A percentile compares a stretch with the other conserved stretches of the same genome.
These are phyloP conservation scores for Hirtodrosophila duncani DNA, from an alignment of 2,888 invertebrate species.

Conservation along the genomic window DNA sequence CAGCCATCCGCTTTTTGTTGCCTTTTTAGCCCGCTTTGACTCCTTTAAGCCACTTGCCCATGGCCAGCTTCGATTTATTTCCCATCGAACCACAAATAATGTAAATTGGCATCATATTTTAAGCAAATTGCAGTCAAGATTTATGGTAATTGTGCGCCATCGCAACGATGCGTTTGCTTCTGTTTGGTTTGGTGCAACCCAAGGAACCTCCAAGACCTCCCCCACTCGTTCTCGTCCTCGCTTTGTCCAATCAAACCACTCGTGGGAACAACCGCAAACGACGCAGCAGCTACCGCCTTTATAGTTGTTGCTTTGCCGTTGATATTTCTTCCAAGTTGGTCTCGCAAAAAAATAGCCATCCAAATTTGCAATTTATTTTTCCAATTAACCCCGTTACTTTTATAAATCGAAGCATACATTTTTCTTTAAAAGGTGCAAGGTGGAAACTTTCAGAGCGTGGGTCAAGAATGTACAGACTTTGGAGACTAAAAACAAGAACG, in stretches of 20 bases:
- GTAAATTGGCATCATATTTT: slow-evolving; percentile 74
- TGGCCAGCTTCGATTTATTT: slow-evolving; percentile 67
- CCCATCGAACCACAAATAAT: slow-evolving; percentile 73
- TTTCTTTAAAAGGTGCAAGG: slow-evolving; percentile 39
- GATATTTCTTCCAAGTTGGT: slow-evolving; percentile 42
- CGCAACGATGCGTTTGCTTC: slow-evolving; percentile 47
- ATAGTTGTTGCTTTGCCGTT: slow-evolving; percentile 14
- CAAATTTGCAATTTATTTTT: slow-evolving; percentile 74
- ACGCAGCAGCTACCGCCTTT: slow-evolving; percentile 11
- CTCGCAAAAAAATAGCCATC: slow-evolving; percentile 46
- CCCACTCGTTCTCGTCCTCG: background rate
- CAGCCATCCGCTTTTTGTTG: background rate
- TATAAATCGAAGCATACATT: slow-evolving; percentile 72
- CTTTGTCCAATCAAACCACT: background rate
- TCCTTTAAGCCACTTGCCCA: slow-evolving; percentile 18
- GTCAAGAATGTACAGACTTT: slow-evolving; percentile 28
- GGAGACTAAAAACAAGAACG: too few relatives aligned
- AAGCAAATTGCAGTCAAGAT: slow-evolving; percentile 72
- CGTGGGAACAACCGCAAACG: slow-evolving; percentile 21
- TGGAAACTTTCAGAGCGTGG: slow-evolving; percentile 16
- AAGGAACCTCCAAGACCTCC: slow-evolving; percentile 1
- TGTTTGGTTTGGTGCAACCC: slow-evolving; percentile 18
- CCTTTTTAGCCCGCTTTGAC: background rate
- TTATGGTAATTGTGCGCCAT: slow-evolving; percentile 72
- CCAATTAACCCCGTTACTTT: slow-evolving; percentile 74